phyloP scores from a whole-genome alignment of 2,113 vertebrate genomes.

The Bufo bufo region DNA sequence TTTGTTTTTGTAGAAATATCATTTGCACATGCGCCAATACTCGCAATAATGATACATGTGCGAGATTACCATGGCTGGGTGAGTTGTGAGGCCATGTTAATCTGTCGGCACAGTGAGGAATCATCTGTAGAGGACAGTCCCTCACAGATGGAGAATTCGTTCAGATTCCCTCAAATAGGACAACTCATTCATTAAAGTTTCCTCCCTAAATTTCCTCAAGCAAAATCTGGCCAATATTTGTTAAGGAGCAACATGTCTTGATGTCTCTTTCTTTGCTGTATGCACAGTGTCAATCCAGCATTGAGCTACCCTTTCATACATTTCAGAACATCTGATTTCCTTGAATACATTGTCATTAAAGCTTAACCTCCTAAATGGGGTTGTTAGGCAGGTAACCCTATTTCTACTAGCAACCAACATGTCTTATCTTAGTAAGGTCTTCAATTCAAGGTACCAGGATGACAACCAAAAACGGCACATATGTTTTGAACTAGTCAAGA shows the following conservation, averaged over 20 bases:
- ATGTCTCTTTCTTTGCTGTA: neutral
- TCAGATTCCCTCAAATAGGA: neutral
- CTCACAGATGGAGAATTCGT: too few species aligned
- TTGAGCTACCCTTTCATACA: neutral
- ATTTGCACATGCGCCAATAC: too few species aligned
- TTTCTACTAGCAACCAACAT: neutral
- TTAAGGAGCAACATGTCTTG: neutral
- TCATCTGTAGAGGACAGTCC: too few species aligned
- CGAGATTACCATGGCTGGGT: too few species aligned
- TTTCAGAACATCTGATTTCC: neutral
- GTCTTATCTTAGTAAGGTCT: neutral
- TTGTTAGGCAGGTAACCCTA: neutral
- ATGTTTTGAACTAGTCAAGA: neutral
- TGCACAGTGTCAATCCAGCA: neutral
- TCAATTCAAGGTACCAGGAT: neutral
- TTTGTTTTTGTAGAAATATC: too few species aligned
- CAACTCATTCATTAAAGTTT: neutral
- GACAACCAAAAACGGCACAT: neutral
- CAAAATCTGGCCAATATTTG: neutral
- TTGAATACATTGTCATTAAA: neutral
- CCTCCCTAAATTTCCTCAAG: neutral
- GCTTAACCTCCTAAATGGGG: neutral
- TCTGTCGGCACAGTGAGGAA: too few species aligned
- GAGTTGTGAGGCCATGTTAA: too few species aligned
- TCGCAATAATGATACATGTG: too few species aligned